phyloP scores from a whole-genome alignment of 2,797 vertebrate genomes.

The Etheostoma perlongum region DNA sequence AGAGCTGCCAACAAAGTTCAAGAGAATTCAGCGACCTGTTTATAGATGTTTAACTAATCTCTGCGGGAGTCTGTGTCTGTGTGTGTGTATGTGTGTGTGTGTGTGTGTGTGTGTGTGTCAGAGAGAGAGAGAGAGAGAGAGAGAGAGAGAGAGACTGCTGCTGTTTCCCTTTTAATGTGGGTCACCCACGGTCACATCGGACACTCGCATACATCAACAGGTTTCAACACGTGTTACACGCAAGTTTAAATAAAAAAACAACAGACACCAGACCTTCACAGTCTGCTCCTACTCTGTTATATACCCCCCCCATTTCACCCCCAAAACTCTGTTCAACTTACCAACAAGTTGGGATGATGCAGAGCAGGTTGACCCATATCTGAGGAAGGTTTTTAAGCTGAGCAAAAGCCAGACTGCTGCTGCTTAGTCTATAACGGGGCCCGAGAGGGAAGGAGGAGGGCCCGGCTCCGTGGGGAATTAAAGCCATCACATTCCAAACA shows the following conservation, averaged over 20 bases:
- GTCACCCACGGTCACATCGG: conserved; percentile 20
- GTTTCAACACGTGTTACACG: not conserved
- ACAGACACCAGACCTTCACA: not conserved
- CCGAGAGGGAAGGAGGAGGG: conserved; percentile 50
- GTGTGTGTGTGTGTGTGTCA: not conserved
- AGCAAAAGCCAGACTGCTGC: conserved; percentile 56
- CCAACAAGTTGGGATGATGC: conserved; percentile 58
- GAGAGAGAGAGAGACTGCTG: not conserved
- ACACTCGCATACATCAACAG: conserved; percentile 1
- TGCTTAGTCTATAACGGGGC: conserved; percentile 51
- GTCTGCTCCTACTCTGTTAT: not conserved
- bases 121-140: not conserved
- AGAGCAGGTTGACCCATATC: conserved; percentile 68
- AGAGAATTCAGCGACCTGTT: conserved; percentile 18
- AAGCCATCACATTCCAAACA: conserved; percentile 83
- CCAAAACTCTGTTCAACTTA: conserved; percentile 59
- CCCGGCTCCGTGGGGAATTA: conserved; percentile 75
- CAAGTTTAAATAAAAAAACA: not conserved
- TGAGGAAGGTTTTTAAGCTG: conserved; percentile 26
- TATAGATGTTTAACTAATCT: conserved; percentile 75
- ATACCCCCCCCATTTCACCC: too few species aligned
- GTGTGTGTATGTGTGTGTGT: too few species aligned
- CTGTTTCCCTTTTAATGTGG: conserved; percentile 7
- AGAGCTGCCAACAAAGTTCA: conserved; percentile 9
- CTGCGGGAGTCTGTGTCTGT: conserved; percentile 60